Base-by-base conservation (phyloP, 2,888 invertebrate species). In the Lasioglossum malachurum region DNA sequence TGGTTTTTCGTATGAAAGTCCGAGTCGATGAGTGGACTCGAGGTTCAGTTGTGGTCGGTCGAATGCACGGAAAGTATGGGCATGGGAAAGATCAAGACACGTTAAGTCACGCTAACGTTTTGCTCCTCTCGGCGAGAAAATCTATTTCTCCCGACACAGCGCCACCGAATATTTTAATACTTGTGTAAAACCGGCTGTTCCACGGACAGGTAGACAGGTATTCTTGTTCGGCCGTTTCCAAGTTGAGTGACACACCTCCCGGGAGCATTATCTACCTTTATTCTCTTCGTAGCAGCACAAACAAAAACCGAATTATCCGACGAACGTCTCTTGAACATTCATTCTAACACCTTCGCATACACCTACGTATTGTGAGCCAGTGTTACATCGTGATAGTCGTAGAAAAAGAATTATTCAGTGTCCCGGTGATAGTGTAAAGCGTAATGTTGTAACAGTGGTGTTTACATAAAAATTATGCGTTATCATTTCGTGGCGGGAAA, bases 1-100 rank as follows among this genome's bases (percentile, higher is more conserved):
- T 78, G 84, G 82, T 84, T 89, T 89, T 89, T 87, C 86, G 75
- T 87, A 84, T 74, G 84, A 86, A 88, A 84, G 84, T 76, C 79
- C 27, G 75, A 77, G 78, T 83, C 77, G 80, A 71, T 80, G 78
- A 72, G 78, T 53, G 73, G 60, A 74, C 78, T 86, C 41, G 73
- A 71, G 87, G 19, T 87, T 81, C 75, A 80, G 87, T 87, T 75
- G 85, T 76, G 75, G 23, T 88, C 75, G 83, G 73, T 80, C 83
- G 83, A 81, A 88, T 83, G 80, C 27, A 74, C 53, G 79, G 78
- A 79, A 83, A 74, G 81, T 79, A 82, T 67, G 79, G 71, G 1
- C 19, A 41, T 57, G 44, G 69, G 60, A 77, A 79, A 67, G 35
- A 41, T 82, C 60, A 77, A 46, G 84, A 67, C 57, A 64, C 57